These are phyloP conservation scores for Scyliorhinus canicula DNA, from an alignment of 2,797 vertebrate species.

Conservation along the genomic window DNA sequence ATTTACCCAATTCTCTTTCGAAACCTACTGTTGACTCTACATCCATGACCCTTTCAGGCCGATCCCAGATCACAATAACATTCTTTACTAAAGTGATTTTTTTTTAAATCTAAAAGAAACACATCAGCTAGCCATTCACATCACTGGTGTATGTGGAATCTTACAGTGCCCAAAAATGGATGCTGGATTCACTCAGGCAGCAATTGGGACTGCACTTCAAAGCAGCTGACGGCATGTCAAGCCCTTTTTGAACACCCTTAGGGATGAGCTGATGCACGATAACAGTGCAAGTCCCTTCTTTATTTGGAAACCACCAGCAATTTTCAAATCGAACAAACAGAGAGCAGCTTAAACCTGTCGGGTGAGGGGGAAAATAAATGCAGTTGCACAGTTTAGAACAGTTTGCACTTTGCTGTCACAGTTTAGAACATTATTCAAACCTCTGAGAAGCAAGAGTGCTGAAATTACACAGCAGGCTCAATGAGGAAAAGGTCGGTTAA, in stretches of 20 bases:
- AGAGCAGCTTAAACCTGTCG: neutral
- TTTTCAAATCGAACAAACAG: neutral
- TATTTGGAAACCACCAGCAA: neutral
- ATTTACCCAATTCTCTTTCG: too few species aligned
- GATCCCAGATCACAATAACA: neutral
- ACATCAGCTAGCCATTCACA: neutral
- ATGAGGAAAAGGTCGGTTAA: neutral
- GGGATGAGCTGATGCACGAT: neutral
- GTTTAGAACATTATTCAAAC: neutral
- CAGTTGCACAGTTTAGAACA: neutral
- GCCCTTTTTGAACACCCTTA: neutral
- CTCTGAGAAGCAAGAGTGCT: neutral
- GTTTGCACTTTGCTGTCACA: neutral
- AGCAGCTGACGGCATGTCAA: too few species aligned
- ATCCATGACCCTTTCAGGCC: neutral
- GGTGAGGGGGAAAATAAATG: neutral
- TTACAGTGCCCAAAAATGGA: neutral
- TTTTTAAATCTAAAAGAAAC: neutral
- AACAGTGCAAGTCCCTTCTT: neutral
- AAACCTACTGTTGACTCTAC: neutral
- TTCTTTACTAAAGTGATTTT: neutral
- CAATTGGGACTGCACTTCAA: neutral
- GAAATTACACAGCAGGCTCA: neutral
- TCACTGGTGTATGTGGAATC: neutral
- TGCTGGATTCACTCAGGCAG: neutral